These are phyloP conservation scores for Hypolimnas misippus DNA, from an alignment of 2,888 invertebrate genomes.

Conservation along the genomic window DNA sequence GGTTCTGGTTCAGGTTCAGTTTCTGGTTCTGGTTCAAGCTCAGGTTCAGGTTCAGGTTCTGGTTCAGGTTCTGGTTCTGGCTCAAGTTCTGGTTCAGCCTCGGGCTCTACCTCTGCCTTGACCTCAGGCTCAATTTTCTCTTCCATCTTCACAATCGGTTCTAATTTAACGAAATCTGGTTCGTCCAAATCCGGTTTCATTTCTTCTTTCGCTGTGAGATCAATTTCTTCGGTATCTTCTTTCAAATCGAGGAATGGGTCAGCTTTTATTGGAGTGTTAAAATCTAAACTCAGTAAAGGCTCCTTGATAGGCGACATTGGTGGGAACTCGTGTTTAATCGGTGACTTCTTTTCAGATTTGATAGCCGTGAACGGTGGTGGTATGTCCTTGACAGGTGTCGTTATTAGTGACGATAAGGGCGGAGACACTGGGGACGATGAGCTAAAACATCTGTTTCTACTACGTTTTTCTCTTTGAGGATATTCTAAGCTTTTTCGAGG, in stretches of 20 bases:
- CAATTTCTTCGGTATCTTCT: conserved; percentile 68
- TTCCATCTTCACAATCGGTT: conserved; percentile 48
- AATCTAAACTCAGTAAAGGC: conserved; percentile 58
- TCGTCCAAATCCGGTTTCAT: conserved; percentile 75
- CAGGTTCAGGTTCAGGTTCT: conserved; percentile 34
- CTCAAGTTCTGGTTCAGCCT: conserved; percentile 42
- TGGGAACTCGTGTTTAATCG: conserved; percentile 69
- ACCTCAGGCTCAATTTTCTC: conserved; percentile 4
- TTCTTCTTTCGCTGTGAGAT: conserved; percentile 74
- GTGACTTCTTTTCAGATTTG: conserved; percentile 69
- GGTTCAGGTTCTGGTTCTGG: conserved; percentile 13
- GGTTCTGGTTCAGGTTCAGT: conserved; percentile 36
- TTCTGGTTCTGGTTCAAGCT: conserved; percentile 16
- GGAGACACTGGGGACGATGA: conserved; percentile 71
- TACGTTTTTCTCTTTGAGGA: conserved; percentile 73
- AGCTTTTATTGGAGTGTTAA: conserved; percentile 64
- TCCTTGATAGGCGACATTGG: conserved; percentile 67
- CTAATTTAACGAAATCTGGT: conserved; percentile 64
- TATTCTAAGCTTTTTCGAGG: conserved; percentile 71
- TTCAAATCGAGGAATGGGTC: conserved; percentile 63
- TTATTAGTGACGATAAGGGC: conserved; percentile 56
- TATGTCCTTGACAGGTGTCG: conserved; percentile 64
- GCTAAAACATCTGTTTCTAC: conserved; percentile 72
- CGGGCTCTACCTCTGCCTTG: conserved; percentile 33
- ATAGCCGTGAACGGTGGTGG: conserved; percentile 51